A percentile compares a stretch with the other conserved stretches of the same genome.
These are phyloP conservation scores for Rhopalosiphum padi DNA, from an alignment of 1,140 invertebrate species.

Conservation along the genomic window DNA sequence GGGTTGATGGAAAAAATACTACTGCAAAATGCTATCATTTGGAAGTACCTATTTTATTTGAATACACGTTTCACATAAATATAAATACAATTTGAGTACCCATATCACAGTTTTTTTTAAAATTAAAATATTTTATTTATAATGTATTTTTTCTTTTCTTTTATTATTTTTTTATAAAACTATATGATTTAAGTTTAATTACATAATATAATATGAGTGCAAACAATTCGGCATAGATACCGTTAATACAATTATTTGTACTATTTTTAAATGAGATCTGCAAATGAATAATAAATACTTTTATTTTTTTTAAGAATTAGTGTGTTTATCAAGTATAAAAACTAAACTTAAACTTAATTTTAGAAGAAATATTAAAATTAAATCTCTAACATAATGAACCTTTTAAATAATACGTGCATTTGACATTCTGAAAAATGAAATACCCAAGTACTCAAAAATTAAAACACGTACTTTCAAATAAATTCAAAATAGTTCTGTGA, in stretches of 20 bases:
- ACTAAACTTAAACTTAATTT: background rate
- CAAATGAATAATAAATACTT: background rate
- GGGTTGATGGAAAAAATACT: too few species aligned
- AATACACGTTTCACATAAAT: background rate
- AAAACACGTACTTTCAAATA: constrained; percentile 17
- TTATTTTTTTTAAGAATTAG: background rate
- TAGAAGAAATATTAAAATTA: background rate
- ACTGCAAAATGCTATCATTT: background rate
- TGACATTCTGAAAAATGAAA: constrained; percentile 11
- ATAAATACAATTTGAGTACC: background rate
- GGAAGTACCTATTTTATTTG: background rate
- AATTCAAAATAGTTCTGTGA: background rate
- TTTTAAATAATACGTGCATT: background rate
- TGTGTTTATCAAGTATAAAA: background rate
- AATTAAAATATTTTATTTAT: background rate
- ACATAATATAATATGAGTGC: background rate
- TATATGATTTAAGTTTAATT: too few species aligned
- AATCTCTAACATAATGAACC: background rate
- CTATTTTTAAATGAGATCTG: background rate
- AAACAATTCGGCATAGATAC: background rate
- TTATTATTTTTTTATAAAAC: too few species aligned
- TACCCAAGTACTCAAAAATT: constrained; percentile 12
- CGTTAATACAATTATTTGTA: background rate
- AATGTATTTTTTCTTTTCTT: background rate
- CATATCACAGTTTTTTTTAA: background rate